phyloP scores from a whole-genome alignment of 2,888 invertebrate genomes.

The Eilema depressum region DNA sequence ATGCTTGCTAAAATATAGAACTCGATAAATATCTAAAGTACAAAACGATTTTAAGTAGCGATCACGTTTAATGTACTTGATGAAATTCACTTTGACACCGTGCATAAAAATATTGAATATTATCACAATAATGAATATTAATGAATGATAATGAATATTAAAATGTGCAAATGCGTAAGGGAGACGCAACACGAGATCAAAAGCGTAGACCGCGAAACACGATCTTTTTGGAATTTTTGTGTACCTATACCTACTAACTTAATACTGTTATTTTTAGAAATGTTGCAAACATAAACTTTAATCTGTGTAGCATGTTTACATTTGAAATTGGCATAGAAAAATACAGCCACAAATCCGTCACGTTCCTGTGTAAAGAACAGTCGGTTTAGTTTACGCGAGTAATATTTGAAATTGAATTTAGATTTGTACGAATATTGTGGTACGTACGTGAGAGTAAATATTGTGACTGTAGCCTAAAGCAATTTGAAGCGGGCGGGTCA shows the following conservation, averaged over 20 bases:
- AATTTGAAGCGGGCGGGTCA: conserved; percentile 81
- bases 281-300: conserved; percentile 6
- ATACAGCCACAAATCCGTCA: conserved; percentile 26
- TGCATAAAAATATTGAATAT: conserved; percentile 38
- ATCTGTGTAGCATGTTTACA: conserved; percentile 9
- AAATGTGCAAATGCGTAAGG: conserved; percentile 48
- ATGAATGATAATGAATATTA: conserved; percentile 43
- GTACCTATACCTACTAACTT: not conserved
- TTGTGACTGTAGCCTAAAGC: conserved; percentile 84
- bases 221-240: not conserved
- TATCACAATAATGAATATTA: conserved; percentile 48
- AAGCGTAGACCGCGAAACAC: conserved; percentile 24
- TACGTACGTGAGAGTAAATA: conserved; percentile 77
- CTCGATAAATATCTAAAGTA: not conserved
- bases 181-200: conserved; percentile 37
- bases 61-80: conserved; percentile 12
- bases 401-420: conserved; percentile 69
- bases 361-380: conserved; percentile 25
- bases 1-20: conserved; percentile 3
- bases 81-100: conserved; percentile 24
- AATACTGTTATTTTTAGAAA: not conserved
- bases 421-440: conserved; percentile 71
- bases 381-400: conserved; percentile 44
- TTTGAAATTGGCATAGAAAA: conserved; percentile 26
- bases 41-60: not conserved